Conservation (phyloP, 2,113 vertebrate species). For the Euleptes europaea region DNA sequence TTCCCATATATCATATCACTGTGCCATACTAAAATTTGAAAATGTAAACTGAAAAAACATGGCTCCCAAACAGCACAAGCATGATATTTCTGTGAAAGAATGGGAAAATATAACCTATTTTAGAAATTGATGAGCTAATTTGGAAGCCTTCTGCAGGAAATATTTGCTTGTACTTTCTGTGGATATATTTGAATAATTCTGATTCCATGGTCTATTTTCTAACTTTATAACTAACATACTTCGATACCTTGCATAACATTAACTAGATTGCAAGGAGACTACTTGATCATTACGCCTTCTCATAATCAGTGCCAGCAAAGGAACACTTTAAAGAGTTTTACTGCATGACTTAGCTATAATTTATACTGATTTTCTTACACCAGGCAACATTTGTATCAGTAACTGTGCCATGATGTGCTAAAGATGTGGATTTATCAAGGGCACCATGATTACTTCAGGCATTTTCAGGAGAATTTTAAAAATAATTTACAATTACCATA, state of each 20-base stretch:
- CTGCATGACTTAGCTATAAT: constrained; percentile 13
- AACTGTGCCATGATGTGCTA: not conserved
- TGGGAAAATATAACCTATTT: not conserved
- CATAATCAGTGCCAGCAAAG: constrained; percentile 32
- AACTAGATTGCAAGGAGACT: constrained; percentile 16
- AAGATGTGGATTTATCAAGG: not conserved
- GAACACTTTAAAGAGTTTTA: constrained; percentile 17
- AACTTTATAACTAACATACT: not conserved
- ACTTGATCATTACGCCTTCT: constrained; percentile 4
- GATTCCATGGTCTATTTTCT: constrained; percentile 19
- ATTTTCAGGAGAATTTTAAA: constrained; percentile 1
- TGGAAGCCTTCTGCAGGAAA: constrained; percentile 2
- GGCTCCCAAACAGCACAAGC: not conserved
- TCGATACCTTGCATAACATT: constrained; percentile 19
- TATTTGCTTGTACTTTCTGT: not conserved
- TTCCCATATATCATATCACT: not conserved
- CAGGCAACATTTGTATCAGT: constrained; percentile 29
- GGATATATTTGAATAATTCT: not conserved
- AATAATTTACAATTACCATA: not conserved
- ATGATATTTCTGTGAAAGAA: no score
- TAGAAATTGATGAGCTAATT: not conserved
- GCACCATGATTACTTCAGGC: not conserved
- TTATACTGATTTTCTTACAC: constrained; percentile 34
- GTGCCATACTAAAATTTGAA: not conserved
- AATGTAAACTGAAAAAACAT: not conserved